Percentiles rank a stretch among this genome's conserved stretches.
Conservation (phyloP, 2,888 invertebrate genomes). For the Stratiomys singularior region DNA sequence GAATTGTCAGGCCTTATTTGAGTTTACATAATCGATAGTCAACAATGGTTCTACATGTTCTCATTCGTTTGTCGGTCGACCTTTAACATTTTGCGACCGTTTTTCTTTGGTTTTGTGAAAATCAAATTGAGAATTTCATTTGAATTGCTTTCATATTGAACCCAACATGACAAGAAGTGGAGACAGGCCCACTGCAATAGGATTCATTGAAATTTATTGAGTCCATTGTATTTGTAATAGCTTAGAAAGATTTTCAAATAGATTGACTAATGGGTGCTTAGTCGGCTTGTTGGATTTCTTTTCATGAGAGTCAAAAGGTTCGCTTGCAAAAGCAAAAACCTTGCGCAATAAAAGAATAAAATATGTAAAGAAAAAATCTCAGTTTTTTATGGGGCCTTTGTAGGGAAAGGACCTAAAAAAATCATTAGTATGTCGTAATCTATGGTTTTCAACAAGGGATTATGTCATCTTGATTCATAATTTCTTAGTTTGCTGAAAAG, state of each 20-base stretch:
- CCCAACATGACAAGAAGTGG: neutral
- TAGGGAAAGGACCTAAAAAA: too few species aligned
- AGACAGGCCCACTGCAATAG: neutral
- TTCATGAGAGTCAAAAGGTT: neutral
- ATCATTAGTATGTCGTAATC: too few species aligned
- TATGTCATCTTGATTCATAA: too few species aligned
- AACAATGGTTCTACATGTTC: neutral
- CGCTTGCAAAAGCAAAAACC: too few species aligned
- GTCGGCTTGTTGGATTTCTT: neutral
- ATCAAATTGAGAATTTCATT: neutral
- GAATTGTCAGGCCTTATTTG: neutral
- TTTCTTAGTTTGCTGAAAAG: too few species aligned
- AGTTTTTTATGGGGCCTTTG: too few species aligned
- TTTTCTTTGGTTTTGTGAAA: neutral
- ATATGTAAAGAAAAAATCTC: too few species aligned
- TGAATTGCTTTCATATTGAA: neutral
- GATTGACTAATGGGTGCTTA: too few species aligned
- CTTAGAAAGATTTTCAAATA: too few species aligned
- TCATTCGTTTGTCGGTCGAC: neutral
- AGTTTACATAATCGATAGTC: neutral
- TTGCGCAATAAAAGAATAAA: too few species aligned
- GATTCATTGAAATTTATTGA: slow-evolving; percentile 13
- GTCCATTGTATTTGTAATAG: neutral
- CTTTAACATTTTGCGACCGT: neutral
- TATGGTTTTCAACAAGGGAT: too few species aligned